Evolutionary conservation across 1,140 invertebrate genomes (phyloP), one percentile per base, ranked within the genome.

Genomic region (Theocolax elegans): DNA sequence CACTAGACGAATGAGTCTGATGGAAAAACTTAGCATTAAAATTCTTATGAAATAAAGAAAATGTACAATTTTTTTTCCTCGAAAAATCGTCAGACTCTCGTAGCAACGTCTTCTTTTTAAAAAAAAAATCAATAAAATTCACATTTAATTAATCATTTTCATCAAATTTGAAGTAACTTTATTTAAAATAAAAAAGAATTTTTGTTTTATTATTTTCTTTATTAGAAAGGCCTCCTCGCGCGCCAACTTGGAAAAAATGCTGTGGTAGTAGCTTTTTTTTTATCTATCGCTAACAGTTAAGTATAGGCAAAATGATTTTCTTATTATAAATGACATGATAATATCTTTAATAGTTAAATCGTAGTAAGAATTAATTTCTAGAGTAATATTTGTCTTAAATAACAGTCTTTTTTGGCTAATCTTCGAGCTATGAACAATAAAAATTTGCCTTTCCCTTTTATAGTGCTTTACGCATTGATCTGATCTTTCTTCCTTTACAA

Each of bases 381-480:
- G 73, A 75, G 51, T 78, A 81, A 78, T 80, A 81, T 81, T 79
- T 76, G 63, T 79, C 75, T 74, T 83, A 83, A 77, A 58, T 82
- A 82, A 82, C 82, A 83, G 82, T 83, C 81, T 83, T 83, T 80
- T 82, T 82, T 81, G 80, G 81, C 77, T 83, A 84, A 78, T 76
- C 72, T 76, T 81, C 77, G 60, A 81, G 71, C 78, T 80, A 82
- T 79, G 72, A 82, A 84, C 80, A 83, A 82, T 81, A 78, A 77
- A 69, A 80, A 79, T 75, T 80, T 77, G 51, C 67, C 75, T 76
- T 69, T 73, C 59, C 69, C 42, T 51, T 38, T 60, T 31, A 6
- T 35, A 35, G 8, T 58, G 35, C 19, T 42, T 21, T 21, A 51
- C 46, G n/a, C 15, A 53, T 29, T 27, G 25, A 58, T 27, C 19